These are phyloP conservation scores for Anneissia japonica DNA, from an alignment of 35 echinoderm and acorn worm genomes.

Conservation along the genomic window DNA sequence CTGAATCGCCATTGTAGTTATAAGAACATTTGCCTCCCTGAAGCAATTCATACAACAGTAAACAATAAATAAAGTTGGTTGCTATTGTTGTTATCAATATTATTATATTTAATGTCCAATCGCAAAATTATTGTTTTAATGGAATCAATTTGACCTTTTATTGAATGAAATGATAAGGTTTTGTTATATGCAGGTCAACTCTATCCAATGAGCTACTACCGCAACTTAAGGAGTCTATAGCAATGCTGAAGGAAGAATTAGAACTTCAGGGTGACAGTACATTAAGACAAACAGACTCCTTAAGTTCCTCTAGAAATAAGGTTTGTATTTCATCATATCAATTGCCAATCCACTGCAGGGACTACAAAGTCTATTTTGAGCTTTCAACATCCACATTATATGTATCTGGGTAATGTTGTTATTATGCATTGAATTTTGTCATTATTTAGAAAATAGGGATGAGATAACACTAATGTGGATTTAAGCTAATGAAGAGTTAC, in stretches of 20 bases:
- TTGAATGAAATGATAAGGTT: too few relatives aligned
- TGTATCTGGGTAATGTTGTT: too few relatives aligned
- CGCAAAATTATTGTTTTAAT: too few relatives aligned
- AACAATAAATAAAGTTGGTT: background rate
- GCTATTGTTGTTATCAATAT: background rate
- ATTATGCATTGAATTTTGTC: too few relatives aligned
- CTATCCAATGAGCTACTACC: conserved; percentile 43
- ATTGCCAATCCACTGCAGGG: too few relatives aligned
- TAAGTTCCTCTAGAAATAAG: background rate
- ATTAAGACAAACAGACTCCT: background rate
- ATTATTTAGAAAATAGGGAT: too few relatives aligned
- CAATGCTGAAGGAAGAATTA: background rate
- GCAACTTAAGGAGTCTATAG: conserved; percentile 50
- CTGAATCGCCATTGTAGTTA: conserved; percentile 3
- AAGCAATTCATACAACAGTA: background rate
- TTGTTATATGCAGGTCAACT: conserved; percentile 26
- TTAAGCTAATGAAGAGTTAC: too few relatives aligned
- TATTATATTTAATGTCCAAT: too few relatives aligned
- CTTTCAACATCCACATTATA: too few relatives aligned
- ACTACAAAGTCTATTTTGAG: background rate
- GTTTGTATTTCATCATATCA: background rate
- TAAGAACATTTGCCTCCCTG: background rate
- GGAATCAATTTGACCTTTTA: too few relatives aligned
- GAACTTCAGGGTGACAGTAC: background rate
- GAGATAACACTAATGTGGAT: too few relatives aligned